phyloP scores from a whole-genome alignment of 2,113 vertebrate genomes.

The Mohoua ochrocephala region DNA sequence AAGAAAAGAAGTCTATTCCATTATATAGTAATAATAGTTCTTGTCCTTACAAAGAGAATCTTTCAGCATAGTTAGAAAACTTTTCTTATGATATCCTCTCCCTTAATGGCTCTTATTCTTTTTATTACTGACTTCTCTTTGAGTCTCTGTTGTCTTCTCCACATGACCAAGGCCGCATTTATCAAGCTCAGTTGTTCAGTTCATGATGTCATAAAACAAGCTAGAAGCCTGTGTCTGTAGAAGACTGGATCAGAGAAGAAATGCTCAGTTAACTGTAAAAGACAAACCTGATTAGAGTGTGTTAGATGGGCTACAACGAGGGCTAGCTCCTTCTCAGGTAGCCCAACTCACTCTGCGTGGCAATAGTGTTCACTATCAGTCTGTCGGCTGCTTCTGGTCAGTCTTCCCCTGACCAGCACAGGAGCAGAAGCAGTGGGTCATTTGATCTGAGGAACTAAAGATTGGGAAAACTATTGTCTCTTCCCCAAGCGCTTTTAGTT shows the following conservation, averaged over 20 bases:
- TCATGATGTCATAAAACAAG: background rate
- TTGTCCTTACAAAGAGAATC: background rate
- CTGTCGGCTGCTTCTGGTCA: background rate
- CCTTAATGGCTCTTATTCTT: background rate
- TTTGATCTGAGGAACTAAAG: background rate
- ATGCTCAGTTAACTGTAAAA: background rate
- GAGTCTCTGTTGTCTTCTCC: background rate
- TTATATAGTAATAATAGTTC: background rate
- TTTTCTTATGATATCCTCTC: background rate
- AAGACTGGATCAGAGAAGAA: background rate
- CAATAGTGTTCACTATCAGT: rapidly evolving
- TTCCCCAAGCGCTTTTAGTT: background rate
- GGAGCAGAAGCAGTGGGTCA: rapidly evolving
- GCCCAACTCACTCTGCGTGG: rapidly evolving
- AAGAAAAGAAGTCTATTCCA: background rate
- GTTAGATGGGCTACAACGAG: background rate
- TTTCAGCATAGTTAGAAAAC: background rate
- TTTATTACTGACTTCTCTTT: background rate
- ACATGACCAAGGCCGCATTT: background rate
- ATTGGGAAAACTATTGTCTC: background rate
- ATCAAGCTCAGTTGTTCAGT: background rate
- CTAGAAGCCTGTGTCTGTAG: background rate
- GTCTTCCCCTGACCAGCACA: background rate
- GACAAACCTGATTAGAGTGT: background rate
- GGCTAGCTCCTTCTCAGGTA: background rate